Evolutionary conservation across 1,140 invertebrate species (phyloP).

Genomic region (Zaprionus gabonicus): DNA sequence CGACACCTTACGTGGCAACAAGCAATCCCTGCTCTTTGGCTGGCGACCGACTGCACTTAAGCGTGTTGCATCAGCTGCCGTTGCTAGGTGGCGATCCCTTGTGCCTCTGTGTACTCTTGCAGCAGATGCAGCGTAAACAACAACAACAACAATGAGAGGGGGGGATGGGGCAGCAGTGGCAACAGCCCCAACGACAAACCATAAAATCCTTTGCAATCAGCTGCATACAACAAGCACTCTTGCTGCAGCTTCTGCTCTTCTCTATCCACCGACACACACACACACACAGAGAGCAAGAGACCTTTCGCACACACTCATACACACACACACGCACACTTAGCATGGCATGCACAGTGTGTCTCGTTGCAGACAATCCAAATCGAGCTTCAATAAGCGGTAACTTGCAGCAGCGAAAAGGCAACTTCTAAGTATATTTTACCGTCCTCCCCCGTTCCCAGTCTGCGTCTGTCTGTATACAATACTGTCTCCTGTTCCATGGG

Average conservation of each 20-base stretch:
- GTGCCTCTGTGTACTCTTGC: conserved; percentile 55
- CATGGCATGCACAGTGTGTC: conserved; percentile 16
- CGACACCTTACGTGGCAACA: conserved; percentile 80
- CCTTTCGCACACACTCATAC: conserved; percentile 21
- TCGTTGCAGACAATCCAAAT: conserved; percentile 30
- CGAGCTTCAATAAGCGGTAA: conserved; percentile 30
- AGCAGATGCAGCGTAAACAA: conserved; percentile 18
- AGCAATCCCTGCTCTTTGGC: conserved; percentile 40
- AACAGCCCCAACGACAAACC: conserved; percentile 31
- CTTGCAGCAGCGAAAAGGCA: conserved; percentile 36
- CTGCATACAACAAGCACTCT: conserved; percentile 78
- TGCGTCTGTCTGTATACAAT: conserved; percentile 2
- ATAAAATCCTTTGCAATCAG: conserved; percentile 81
- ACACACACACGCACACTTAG: conserved; percentile 10
- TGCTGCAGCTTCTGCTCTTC: conserved; percentile 46
- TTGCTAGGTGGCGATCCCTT: conserved; percentile 56
- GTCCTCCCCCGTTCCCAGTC: conserved; percentile 10
- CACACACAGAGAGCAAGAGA: conserved; percentile 2
- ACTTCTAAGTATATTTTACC: conserved; percentile 51
- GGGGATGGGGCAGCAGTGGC: background rate
- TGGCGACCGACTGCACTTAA: conserved; percentile 57
- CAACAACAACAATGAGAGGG: conserved; percentile 4
- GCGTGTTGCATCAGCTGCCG: conserved; percentile 57
- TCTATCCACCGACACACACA: conserved; percentile 17
- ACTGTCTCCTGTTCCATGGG: conserved; percentile 23